Evolutionary conservation across 2,888 invertebrate genomes (phyloP).

Genomic region (Parasteatoda lunata): DNA sequence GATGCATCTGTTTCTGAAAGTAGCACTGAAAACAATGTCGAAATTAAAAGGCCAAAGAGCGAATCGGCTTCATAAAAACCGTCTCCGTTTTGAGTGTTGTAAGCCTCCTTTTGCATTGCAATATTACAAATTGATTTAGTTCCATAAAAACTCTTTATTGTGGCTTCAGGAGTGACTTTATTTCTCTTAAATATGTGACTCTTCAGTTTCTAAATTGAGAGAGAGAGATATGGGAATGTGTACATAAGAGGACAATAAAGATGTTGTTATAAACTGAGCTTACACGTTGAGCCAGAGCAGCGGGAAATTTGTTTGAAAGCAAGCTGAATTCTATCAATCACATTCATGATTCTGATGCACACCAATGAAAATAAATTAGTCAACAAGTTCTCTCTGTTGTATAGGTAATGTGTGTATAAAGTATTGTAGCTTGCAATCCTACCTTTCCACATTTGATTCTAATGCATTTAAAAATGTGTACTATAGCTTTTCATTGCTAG

Average conservation of each 20-base stretch:
- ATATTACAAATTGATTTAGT: conserved; percentile 37
- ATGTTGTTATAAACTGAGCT: conserved; percentile 41
- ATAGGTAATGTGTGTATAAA: conserved; percentile 55
- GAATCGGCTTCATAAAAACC: conserved; percentile 42
- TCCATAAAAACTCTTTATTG: conserved; percentile 29
- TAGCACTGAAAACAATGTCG: conserved; percentile 34
- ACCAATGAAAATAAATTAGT: conserved; percentile 43
- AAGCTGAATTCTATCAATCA: conserved; percentile 31
- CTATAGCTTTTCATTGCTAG: conserved; percentile 15
- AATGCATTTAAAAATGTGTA: conserved; percentile 47
- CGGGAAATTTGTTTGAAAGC: conserved; percentile 37
- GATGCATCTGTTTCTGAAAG: conserved; percentile 27
- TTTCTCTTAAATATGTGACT: conserved; percentile 33
- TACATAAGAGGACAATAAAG: background rate
- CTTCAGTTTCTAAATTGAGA: conserved; percentile 16
- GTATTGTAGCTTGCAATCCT: conserved; percentile 36
- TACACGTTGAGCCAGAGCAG: conserved; percentile 51
- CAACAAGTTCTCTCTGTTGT: conserved; percentile 56
- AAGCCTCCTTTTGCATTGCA: conserved; percentile 19
- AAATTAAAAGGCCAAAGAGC: conserved; percentile 54
- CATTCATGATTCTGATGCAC: conserved; percentile 55
- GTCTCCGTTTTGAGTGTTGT: conserved; percentile 7
- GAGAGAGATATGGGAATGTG: background rate
- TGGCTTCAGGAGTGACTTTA: conserved; percentile 34
- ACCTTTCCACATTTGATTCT: conserved; percentile 23